Conservation (phyloP, 2,888 invertebrate species). For the Stenichneumon culpator region DNA sequence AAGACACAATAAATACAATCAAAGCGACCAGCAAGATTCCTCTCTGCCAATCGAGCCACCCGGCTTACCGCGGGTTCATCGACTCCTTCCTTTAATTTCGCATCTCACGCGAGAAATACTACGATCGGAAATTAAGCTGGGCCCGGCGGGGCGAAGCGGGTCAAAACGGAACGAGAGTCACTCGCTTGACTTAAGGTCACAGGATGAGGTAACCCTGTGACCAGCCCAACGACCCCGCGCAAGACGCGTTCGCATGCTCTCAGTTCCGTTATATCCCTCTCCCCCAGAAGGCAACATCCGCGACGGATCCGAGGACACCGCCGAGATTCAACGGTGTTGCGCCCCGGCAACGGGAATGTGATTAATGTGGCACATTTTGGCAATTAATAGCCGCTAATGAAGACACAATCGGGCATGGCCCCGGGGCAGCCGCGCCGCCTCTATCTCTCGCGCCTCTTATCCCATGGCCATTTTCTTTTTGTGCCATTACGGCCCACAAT, state of each 20-base stretch:
- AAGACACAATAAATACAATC: too few species aligned
- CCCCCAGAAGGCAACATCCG: slow-evolving; percentile 31
- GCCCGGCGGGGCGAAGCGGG: not conserved
- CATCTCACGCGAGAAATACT: slow-evolving; percentile 78
- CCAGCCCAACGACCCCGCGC: slow-evolving; percentile 40
- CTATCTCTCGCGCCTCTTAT: slow-evolving; percentile 46
- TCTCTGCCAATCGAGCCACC: slow-evolving; percentile 57
- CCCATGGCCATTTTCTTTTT: slow-evolving; percentile 37
- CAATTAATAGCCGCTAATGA: slow-evolving; percentile 84
- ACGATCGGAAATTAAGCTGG: slow-evolving; percentile 43
- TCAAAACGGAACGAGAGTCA: slow-evolving; percentile 14
- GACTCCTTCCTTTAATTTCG: slow-evolving; percentile 69
- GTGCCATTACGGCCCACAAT: not conserved
- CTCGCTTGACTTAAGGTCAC: slow-evolving; percentile 41
- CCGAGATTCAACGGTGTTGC: not conserved
- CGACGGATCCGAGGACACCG: slow-evolving; percentile 29
- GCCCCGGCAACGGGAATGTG: slow-evolving; percentile 42
- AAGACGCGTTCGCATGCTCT: slow-evolving; percentile 24
- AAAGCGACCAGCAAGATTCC: slow-evolving; percentile 36
- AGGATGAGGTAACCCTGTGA: slow-evolving; percentile 35
- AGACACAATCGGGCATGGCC: slow-evolving; percentile 80
- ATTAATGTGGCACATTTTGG: slow-evolving; percentile 80
- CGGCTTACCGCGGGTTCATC: not conserved
- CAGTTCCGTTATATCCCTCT: slow-evolving; percentile 49
- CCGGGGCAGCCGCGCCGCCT: slow-evolving; percentile 72